Evolutionary conservation across 2,113 vertebrate species (phyloP), one percentile per base, ranked within the genome.

Genomic region (Mellivora capensis): DNA sequence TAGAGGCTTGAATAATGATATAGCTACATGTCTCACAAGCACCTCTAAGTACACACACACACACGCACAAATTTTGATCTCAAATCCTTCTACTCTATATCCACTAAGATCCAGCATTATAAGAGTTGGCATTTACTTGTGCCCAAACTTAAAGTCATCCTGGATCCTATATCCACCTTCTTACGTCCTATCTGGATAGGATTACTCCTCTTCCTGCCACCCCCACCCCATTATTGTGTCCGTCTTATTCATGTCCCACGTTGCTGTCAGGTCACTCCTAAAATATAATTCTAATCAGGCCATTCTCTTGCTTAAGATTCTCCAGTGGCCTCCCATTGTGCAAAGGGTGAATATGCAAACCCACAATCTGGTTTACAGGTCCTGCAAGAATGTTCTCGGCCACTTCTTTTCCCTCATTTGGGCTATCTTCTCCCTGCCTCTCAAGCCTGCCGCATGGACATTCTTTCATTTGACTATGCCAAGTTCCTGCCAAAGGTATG

Each of bases 341-440:
- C 39, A 25, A 39, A 49, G 13, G 23, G 72, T 89, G 61, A 9
- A 7, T 0, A 39, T 4, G 3, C 31, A 29, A 5, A 3, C 0
- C 3, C 6, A 52, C 31, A 3, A 8, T 0, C 54, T 2, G 49
- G 27, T 7, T 37, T 34, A 11, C 27, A 3, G 52, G 21, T 4
- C 64, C 67, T 18, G 5, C 0, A 0, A 2, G 49, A 54, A 3
- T 42, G 20, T 72, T 27, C 12, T 62, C 44, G 29, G 7, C 18
- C 12, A 54, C 34, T 34, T 21, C 3, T 29, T 37, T 31, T 15
- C 10, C 7, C 7, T 64, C 34, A 1, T 2, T 20, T 74, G 47
- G 13, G 34, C 37, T 25, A 21, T 13, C 2, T 20, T 57, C 69
- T 77, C 72, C 29, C 39, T 79, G 61, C 10, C 39, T 64, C 13